Evolutionary conservation across 2,113 vertebrate species (phyloP), one percentile per base, ranked within the genome.

Genomic region (Thomomys bottae): DNA sequence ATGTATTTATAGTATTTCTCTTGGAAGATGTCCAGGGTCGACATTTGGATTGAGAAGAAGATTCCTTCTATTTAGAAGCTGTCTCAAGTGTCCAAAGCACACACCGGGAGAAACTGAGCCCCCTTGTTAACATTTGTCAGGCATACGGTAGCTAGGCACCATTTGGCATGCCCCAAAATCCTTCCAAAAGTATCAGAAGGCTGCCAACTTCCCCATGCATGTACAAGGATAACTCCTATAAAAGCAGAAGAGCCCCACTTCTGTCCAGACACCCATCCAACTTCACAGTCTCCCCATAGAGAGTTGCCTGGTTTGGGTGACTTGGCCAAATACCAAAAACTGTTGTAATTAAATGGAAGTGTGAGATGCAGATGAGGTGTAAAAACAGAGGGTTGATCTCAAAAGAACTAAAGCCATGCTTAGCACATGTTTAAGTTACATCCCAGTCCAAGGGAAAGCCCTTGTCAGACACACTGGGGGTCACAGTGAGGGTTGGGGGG

Each of bases 101-200:
- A 94, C 54, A 71, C 66, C 89, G 92, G 0, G 80, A 96, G 93
- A 95, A 93, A 94, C 97, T 93, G 88, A 1, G 81, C 87, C 95
- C 95, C 95, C 97, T 95, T 89, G 94, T 96, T 94, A 95, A 96
- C 94, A 94, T 96, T 97, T 97, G 94, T 97, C 96, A 93, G 95
- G 94, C 93, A 91, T 94, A 96, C 87, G 75, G 95, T 96, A 96
- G 96, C 96, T 85, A 17, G 21, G 93, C 91, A 83, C 96, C 95
- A 96, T 95, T 95, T 96, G 97, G 96, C 95, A 86, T 96, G 95
- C 96, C 94, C 94, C 88, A 94, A 95, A 91, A 96, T 87, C 95
- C 64, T 82, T 89, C 94, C 63, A 63, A 93, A 96, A 95, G 93
- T 73, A 95, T 76, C 96, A 84, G 85, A 93, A 92, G 92, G 66